Evolutionary conservation across 2,888 invertebrate species (phyloP), one percentile per base, ranked within the genome.

Genomic region (Galerucella nymphaeae): DNA sequence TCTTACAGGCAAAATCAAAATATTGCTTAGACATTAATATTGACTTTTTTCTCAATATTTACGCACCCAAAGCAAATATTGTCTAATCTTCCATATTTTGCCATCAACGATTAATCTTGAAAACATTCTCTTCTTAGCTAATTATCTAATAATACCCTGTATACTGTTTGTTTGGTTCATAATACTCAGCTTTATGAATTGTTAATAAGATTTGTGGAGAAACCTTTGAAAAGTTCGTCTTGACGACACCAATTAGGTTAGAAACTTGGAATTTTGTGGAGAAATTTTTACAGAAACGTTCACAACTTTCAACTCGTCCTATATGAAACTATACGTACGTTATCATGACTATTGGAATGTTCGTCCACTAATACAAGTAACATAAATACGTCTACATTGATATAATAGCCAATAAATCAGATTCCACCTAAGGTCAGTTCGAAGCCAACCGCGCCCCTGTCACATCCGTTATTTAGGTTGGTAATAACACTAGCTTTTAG

Each of bases 341-440:
- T 53, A 16, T 53, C 50, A 16, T 9, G 16, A 9, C 50, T n/a
- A 8, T 1, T 23, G 30, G 30, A 58, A 58, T 30, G 23, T 14
- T 30, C 30, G 23, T 23, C 4, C 30, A 58, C 58, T 58, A 30
- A 38, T 58, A 23, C 58, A 58, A 58, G 58, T 58, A 58, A 58
- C 58, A 58, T 58, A 58, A 58, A 58, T 58, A 58, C 10, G 38
- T 58, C 58, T 8, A 66, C n/a, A 16, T 58, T 45, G 20, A 66
- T 66, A 57, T 58, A 11, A 66, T 58, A 42, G 63, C 30, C 20
- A 20, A 66, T 71, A 71, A 71, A 71, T 71, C 71, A 71, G 23
- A 55, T 16, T 66, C 62, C 55, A 48, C 58, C 50, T 71, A 66
- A 66, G 62, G 62, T 66, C 66, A 66, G 50, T 53, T 61, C 38